phyloP scores from a whole-genome alignment of 2,797 vertebrate genomes.

The Chaetophractus vellerosus region DNA sequence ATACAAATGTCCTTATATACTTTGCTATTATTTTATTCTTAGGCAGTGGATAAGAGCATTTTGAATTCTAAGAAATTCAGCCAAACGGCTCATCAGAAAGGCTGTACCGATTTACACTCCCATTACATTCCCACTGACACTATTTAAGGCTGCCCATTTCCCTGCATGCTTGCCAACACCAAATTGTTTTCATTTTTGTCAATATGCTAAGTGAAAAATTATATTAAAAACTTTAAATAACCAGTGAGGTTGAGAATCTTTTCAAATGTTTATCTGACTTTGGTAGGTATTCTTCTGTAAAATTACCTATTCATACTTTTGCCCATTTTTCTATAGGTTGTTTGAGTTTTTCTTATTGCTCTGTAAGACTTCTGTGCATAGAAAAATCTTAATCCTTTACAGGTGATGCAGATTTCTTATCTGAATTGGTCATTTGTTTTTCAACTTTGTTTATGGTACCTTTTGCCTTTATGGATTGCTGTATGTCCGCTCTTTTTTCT shows the following conservation, averaged over 20 bases:
- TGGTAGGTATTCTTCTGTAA: background rate
- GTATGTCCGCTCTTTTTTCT: background rate
- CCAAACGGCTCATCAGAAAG: background rate
- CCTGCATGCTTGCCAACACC: background rate
- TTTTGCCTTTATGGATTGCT: background rate
- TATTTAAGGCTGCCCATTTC: background rate
- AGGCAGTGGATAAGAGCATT: background rate
- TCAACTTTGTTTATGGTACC: background rate
- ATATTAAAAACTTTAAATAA: background rate
- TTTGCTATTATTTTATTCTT: slow-evolving; percentile 31
- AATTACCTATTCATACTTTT: slow-evolving; percentile 15
- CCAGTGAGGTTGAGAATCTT: background rate
- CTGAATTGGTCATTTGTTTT: background rate
- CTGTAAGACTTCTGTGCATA: slow-evolving; percentile 19
- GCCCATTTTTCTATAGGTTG: background rate
- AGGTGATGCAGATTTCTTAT: background rate
- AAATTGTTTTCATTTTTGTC: slow-evolving; percentile 14
- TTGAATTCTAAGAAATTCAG: slow-evolving; percentile 20
- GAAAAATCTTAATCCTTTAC: slow-evolving; percentile 46
- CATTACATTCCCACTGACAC: too few relatives aligned
- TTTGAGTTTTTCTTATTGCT: slow-evolving; percentile 17
- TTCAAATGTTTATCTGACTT: slow-evolving; percentile 17
- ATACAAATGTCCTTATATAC: background rate
- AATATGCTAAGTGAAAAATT: background rate
- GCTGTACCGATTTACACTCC: background rate